Conservation (phyloP, 2,888 invertebrate species). For the Phyto melanocephala region DNA sequence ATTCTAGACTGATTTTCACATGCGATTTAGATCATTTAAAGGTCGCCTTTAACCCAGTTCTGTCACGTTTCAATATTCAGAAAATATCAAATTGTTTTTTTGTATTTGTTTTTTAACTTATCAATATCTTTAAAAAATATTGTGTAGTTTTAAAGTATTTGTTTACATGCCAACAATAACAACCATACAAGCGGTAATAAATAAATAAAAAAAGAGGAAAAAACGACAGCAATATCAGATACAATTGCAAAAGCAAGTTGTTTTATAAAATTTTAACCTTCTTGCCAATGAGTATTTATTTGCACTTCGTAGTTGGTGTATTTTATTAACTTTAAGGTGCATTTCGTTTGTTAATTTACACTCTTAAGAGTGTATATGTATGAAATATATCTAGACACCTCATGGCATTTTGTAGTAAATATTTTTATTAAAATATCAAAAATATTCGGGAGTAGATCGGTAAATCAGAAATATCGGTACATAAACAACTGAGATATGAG, state of each 20-base stretch:
- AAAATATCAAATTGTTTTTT: neutral
- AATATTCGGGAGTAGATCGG: too few species aligned
- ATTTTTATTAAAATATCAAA: too few species aligned
- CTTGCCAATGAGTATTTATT: slow-evolving; percentile 20
- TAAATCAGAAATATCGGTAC: too few species aligned
- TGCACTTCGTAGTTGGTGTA: neutral
- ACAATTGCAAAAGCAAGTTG: slow-evolving; percentile 13
- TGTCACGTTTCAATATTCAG: neutral
- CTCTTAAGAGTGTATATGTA: neutral
- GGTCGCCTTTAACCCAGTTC: neutral
- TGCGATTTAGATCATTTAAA: too few species aligned
- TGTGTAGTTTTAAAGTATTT: slow-evolving; percentile 13
- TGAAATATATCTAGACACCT: neutral
- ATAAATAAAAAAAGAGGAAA: neutral
- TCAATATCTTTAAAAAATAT: neutral
- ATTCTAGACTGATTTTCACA: too few species aligned
- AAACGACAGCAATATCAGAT: neutral
- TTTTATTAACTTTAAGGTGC: slow-evolving; percentile 11
- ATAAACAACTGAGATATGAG: too few species aligned
- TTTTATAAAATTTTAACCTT: slow-evolving; percentile 28
- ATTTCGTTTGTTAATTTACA: neutral
- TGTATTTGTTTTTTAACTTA: neutral
- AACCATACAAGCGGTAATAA: neutral
- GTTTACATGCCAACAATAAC: slow-evolving; percentile 35
- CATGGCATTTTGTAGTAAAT: slow-evolving; percentile 18